These are phyloP conservation scores for Sander vitreus DNA, from an alignment of 2,113 vertebrate genomes.

Conservation along the genomic window DNA sequence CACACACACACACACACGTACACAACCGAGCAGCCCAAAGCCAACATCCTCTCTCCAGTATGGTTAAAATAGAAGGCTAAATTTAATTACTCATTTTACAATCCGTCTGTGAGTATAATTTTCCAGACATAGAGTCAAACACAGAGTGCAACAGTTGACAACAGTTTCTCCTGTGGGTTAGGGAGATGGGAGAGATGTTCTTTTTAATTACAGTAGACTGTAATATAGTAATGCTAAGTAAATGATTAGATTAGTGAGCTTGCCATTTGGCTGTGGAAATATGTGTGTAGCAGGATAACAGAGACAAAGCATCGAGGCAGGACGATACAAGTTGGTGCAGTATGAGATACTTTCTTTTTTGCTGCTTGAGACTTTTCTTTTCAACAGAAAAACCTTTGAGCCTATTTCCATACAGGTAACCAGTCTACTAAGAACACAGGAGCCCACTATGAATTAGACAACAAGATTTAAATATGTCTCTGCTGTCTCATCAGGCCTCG, in stretches of 20 bases:
- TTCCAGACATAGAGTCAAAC: conserved; percentile 52
- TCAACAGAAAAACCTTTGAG: not conserved
- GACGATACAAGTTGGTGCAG: conserved; percentile 10
- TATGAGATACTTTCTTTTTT: not conserved
- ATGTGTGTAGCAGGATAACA: conserved; percentile 15
- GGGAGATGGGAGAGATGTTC: conserved; percentile 8
- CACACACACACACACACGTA: not conserved
- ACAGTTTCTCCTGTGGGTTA: conserved; percentile 42
- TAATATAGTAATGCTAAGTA: conserved; percentile 33
- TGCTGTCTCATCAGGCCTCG: not conserved
- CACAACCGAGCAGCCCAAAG: conserved; percentile 44
- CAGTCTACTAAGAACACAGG: not conserved
- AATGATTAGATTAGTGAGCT: conserved; percentile 39
- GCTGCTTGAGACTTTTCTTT: not conserved
- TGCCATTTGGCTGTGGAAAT: conserved; percentile 43
- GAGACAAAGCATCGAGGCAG: conserved; percentile 19
- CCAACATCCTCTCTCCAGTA: conserved; percentile 53
- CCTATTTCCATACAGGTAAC: not conserved
- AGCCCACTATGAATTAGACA: not conserved
- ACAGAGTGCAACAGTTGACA: conserved; percentile 53
- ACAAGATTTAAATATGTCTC: too few relatives aligned
- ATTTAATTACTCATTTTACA: conserved; percentile 74
- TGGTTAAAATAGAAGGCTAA: conserved; percentile 57
- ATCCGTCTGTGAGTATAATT: conserved; percentile 68
- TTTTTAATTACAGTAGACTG: conserved; percentile 37